phyloP scores from a whole-genome alignment of 2,113 vertebrate species.

The Engystomops pustulosus region DNA sequence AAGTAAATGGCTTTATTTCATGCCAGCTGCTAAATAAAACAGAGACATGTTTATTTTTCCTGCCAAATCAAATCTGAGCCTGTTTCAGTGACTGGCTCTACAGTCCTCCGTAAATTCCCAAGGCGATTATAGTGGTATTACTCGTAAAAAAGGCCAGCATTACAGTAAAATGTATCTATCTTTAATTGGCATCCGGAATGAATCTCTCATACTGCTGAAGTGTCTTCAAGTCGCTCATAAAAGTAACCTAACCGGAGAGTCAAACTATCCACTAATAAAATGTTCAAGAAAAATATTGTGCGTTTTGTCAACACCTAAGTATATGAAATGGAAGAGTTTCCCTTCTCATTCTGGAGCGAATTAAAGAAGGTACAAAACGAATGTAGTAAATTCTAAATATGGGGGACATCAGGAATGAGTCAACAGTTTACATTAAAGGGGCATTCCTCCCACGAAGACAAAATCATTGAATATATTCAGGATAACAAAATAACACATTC shows the following conservation, averaged over 20 bases:
- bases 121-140: conserved; percentile 48
- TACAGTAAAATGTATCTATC: conserved; percentile 52
- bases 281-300: conserved; percentile 41
- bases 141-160: conserved; percentile 36
- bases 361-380: not conserved
- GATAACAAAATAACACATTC: too few species aligned
- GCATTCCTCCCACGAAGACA: too few species aligned
- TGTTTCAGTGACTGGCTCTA: conserved; percentile 48
- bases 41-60: conserved; percentile 57
- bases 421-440: not conserved
- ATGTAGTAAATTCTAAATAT: not conserved
- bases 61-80: conserved; percentile 51
- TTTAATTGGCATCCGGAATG: conserved; percentile 27
- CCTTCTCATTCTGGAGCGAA: not conserved
- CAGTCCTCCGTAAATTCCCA: conserved; percentile 45
- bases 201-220: conserved; percentile 45
- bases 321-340: conserved; percentile 29
- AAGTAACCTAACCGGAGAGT: conserved; percentile 29
- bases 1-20: conserved; percentile 58
- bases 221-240: conserved; percentile 38
- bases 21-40: conserved; percentile 58
- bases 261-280: conserved; percentile 46
- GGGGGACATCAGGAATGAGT: not conserved
- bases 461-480: too few species aligned
- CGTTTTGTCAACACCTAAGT: conserved; percentile 12